Evolutionary conservation across 1,140 invertebrate genomes (phyloP).

Genomic region (Polyergus mexicanus): DNA sequence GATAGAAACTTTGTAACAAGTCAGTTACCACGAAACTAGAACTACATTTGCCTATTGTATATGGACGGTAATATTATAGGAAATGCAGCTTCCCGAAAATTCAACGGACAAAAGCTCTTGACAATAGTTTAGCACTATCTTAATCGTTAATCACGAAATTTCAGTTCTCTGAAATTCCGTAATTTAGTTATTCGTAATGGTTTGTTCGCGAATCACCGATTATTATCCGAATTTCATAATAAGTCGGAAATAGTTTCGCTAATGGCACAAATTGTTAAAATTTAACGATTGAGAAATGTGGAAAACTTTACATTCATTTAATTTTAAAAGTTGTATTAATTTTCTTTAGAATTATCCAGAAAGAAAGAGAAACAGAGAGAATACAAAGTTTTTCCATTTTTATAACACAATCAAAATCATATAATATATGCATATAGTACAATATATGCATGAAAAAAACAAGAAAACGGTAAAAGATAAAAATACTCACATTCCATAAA

Average conservation of each 20-base stretch:
- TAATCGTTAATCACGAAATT: constrained; percentile 56
- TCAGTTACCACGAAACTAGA: constrained; percentile 28
- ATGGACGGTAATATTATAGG: constrained; percentile 44
- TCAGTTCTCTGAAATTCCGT: constrained; percentile 23
- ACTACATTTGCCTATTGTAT: constrained; percentile 13
- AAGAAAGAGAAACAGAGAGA: not conserved
- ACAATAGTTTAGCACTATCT: constrained; percentile 34
- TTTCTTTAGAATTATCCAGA: not conserved
- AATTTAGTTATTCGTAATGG: not conserved
- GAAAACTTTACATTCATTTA: not conserved
- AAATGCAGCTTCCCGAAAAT: constrained; percentile 56
- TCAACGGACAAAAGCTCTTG: constrained; percentile 40
- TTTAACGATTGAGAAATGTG: constrained; percentile 21
- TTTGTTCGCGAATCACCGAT: not conserved
- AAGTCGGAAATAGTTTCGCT: constrained; percentile 23
- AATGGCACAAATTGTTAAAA: constrained; percentile 4
- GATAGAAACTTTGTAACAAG: constrained; percentile 6
- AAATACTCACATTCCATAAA: not conserved
- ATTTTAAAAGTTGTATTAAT: not conserved
- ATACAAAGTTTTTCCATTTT: too few relatives aligned
- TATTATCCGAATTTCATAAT: constrained; percentile 13
- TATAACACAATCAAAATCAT: too few relatives aligned
- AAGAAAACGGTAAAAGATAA: not conserved
- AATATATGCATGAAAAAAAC: not conserved
- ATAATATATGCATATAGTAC: too few relatives aligned